Conservation (phyloP, 2,888 invertebrate species). For the Graphium colonna region DNA sequence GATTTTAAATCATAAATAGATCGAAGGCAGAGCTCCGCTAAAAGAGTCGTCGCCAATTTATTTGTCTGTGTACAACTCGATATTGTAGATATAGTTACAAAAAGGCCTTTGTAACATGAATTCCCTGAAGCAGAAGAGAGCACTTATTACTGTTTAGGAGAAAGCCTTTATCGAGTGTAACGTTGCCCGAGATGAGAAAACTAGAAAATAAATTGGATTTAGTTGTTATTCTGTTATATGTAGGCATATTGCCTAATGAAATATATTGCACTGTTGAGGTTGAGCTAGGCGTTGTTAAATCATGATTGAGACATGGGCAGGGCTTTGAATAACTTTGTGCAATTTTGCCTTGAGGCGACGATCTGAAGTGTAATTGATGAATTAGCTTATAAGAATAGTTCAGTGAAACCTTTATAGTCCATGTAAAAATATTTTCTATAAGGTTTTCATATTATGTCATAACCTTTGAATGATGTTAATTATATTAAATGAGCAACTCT, state of each 20-base stretch:
- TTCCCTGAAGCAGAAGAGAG: slow-evolving; percentile 18
- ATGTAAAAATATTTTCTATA: too few relatives aligned
- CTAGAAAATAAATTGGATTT: slow-evolving; percentile 21
- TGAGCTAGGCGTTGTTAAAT: slow-evolving; percentile 14
- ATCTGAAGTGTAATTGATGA: too few relatives aligned
- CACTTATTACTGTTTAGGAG: slow-evolving; percentile 22
- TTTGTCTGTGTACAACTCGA: slow-evolving; percentile 16
- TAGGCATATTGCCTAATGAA: slow-evolving; percentile 2
- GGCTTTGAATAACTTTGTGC: slow-evolving; percentile 54
- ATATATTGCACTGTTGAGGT: not conserved
- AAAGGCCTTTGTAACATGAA: slow-evolving; percentile 22
- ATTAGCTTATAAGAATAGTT: too few relatives aligned
- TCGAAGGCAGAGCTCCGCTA: not conserved
- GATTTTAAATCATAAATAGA: slow-evolving; percentile 11
- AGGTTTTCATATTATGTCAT: too few relatives aligned
- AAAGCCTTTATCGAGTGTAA: slow-evolving; percentile 23
- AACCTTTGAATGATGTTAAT: too few relatives aligned
- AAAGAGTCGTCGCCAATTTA: slow-evolving; percentile 17
- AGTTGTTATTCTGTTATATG: slow-evolving; percentile 4
- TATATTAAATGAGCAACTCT: too few relatives aligned
- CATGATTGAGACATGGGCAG: slow-evolving; percentile 36
- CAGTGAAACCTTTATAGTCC: too few relatives aligned
- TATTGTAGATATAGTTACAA: slow-evolving; percentile 14
- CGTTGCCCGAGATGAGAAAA: slow-evolving; percentile 21
- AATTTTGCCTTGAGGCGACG: slow-evolving; percentile 52